A percentile compares a stretch with the other conserved stretches of the same genome.
Conservation (phyloP, 53 echinoderm and acorn worm species). For the Echinometra lucunter region DNA sequence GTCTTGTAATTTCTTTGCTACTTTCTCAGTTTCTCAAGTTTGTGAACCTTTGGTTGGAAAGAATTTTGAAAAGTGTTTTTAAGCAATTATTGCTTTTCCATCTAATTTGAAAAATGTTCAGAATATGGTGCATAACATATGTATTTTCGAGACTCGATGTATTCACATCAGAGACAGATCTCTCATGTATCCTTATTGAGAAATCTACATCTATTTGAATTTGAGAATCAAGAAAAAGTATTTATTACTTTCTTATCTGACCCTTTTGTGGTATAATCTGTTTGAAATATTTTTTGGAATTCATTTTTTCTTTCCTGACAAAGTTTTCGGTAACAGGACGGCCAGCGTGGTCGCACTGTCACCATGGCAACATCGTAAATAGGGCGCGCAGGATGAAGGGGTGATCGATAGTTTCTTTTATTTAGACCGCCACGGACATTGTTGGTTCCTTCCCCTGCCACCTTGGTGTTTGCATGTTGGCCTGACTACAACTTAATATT, state of each 20-base stretch:
- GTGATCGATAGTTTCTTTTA: slow-evolving; percentile 28
- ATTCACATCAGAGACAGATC: not conserved
- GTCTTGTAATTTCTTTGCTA: not conserved
- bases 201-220: not conserved
- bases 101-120: not conserved
- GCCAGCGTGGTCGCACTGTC: not conserved
- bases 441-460: not conserved
- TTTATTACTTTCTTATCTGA: not conserved
- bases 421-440: not conserved
- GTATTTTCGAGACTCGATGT: not conserved
- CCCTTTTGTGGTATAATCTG: not conserved
- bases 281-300: not conserved
- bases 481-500: not conserved
- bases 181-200: not conserved
- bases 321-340: not conserved
- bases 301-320: not conserved
- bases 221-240: not conserved
- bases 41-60: not conserved
- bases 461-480: not conserved
- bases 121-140: not conserved
- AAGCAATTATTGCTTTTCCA: not conserved
- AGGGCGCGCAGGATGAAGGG: not conserved
- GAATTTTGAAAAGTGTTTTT: not conserved
- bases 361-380: not conserved
- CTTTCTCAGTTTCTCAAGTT: not conserved